Base-by-base conservation (phyloP, 2,113 vertebrate genomes). In the Ursus arctos region DNA sequence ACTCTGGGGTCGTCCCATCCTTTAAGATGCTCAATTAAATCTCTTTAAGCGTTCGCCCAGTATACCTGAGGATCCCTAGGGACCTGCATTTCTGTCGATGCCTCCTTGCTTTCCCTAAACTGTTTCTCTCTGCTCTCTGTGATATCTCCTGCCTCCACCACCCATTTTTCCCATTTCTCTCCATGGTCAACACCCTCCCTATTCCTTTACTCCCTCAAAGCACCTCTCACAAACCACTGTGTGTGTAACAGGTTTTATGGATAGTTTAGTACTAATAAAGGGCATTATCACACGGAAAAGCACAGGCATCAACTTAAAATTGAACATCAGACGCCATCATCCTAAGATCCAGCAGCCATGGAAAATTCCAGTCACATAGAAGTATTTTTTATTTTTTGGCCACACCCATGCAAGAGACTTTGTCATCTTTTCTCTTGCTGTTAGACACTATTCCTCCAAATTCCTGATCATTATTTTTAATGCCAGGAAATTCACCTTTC, bases 341-440 rank as follows among this genome's bases (percentile, higher is more conserved):
- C 69, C n/a, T 55, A 76, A 91, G 74, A 81, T 36, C 53, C 47
- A 94, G 33, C 21, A 81, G 51, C 43, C 26, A 51, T 4, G 51
- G 55, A 88, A 95, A 88, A 91, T 81, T 81, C 63, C 19, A 81
- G 53, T 40, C 40, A 87, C 0, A 0, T 3, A 63, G 21, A 72
- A 79, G 91, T 65, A 74, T 24, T 71, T 82, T 90, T 86, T 65
- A 55, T 84, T 87, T 94, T 43, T 10, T 24, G 94, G 77, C 8
- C 49, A 88, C 4, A 7, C 33, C n/a, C 49, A 80, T 6, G 51
- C 21, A 74, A 57, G 43, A 91, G 74, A 72, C 7, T 49, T 71
- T 92, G 80, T 40, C 40, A 19, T 63, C 55, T 26, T 59, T 55
- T 91, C 40, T 89, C 51, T 71, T 24, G 15, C 7, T 83, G 1